A percentile compares a stretch with the other conserved stretches of the same genome.
Conservation (phyloP, 2,113 vertebrate genomes). For the Eubucco bourcierii region DNA sequence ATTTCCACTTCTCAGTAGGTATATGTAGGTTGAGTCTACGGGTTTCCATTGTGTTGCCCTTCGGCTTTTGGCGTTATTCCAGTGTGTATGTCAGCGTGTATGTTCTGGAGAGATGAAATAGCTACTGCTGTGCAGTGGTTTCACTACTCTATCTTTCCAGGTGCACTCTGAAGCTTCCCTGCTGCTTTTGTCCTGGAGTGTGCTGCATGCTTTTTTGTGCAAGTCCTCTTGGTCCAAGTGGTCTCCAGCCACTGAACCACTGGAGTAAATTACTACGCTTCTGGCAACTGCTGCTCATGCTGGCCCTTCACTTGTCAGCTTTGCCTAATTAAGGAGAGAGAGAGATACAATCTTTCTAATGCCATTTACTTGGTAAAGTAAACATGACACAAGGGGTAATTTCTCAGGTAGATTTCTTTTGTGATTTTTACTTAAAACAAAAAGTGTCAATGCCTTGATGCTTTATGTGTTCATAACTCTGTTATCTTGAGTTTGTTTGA, state of each 20-base stretch:
- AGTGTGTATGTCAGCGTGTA: neutral
- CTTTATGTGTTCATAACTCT: neutral
- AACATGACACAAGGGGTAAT: neutral
- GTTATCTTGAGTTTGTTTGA: neutral
- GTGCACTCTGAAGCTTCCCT: neutral
- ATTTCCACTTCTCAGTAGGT: neutral
- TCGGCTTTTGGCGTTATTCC: neutral
- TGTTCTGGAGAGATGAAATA: neutral
- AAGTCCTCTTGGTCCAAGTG: neutral
- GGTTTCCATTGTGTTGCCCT: neutral
- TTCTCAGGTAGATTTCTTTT: slow-evolving; percentile 9
- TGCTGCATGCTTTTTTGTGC: neutral
- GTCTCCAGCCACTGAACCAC: neutral
- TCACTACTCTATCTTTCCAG: neutral
- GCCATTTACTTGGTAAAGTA: neutral
- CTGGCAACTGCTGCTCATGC: neutral
- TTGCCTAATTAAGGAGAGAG: neutral
- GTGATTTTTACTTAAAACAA: neutral
- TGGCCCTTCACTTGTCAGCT: neutral
- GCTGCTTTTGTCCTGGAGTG: neutral
- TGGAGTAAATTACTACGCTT: neutral
- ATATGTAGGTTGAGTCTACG: neutral
- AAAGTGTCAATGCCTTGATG: neutral
- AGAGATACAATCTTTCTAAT: neutral
- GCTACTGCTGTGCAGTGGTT: rapidly evolving